A percentile compares a stretch with the other conserved stretches of the same genome.
These are phyloP conservation scores for Tetramorium parvispinum DNA, from an alignment of 1,140 invertebrate species.

Conservation along the genomic window DNA sequence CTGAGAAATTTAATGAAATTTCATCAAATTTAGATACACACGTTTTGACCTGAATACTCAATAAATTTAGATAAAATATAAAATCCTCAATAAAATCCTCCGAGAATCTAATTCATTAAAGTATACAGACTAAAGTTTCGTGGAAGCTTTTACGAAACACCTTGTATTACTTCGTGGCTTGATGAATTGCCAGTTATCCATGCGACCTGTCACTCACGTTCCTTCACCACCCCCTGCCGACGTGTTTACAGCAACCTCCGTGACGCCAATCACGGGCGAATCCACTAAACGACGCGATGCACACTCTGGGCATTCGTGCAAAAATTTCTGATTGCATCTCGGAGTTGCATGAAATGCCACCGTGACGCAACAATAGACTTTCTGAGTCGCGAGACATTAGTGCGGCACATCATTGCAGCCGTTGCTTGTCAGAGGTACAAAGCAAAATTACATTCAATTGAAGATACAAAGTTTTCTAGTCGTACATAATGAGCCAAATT, in stretches of 20 bases:
- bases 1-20: not conserved
- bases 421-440: conserved; percentile 18
- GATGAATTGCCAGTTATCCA: conserved; percentile 69
- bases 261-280: conserved; percentile 63
- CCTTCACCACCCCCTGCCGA: conserved; percentile 20
- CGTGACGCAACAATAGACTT: conserved; percentile 31
- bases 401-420: not conserved
- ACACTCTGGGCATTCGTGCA: conserved; percentile 28
- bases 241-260: conserved; percentile 50
- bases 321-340: conserved; percentile 61
- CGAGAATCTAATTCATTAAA: conserved; percentile 1
- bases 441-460: conserved; percentile 7
- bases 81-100: not conserved
- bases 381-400: conserved; percentile 5
- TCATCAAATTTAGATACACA: not conserved
- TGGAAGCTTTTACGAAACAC: conserved; percentile 19
- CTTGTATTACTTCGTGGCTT: conserved; percentile 21
- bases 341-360: conserved; percentile 16
- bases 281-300: conserved; percentile 20
- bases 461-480: not conserved
- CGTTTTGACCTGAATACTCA: no score
- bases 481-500: not conserved
- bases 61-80: not conserved
- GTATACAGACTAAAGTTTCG: not conserved
- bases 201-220: conserved; percentile 63